Evolutionary conservation across 2,797 vertebrate genomes (phyloP), one percentile per base, ranked within the genome.

Genomic region (Characodon lateralis): DNA sequence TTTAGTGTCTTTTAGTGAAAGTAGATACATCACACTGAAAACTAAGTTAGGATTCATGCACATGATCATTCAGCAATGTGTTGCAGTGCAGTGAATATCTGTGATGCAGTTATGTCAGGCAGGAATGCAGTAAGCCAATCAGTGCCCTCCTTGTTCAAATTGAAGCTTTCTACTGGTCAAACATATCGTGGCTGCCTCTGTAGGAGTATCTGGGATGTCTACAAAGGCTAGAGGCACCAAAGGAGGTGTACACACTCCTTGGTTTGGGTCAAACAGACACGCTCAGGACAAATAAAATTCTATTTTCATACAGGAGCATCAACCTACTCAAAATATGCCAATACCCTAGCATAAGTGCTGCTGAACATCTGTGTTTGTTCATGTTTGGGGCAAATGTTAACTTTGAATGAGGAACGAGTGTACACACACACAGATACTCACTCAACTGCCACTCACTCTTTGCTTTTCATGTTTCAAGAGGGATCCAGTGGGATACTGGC

Each of bases 41-140:
- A 74, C 83, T 84, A 80, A 81, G 83, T 79, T 86, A 85, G 72
- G 48, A 5, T 88, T 85, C 58, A 79, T 89, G 73, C 80, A 82
- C 73, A 78, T 86, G 71, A 86, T 75, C 85, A 87, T 88, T 59
- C 77, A 87, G 75, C 77, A 78, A 90, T 85, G 83, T 84, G 82
- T 86, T 87, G 93, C 93, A 94, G 94, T 91, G 85, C 90, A 93
- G 94, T 94, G 94, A 91, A 91, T 95, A 94, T 95, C 93, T 93
- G 92, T 87, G 87, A 89, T 84, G 87, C 87, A 88, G 87, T 83
- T 79, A 78, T 77, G 79, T 87, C 28, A 81, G 73, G 75, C 71
- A 69, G 80, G 78, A 82, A 86, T 85, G 88, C 90, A 86, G 87
- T 71, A 24, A 77, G 80, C 86, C 77, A 82, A 71, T 65, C 39